A percentile compares a stretch with the other conserved stretches of the same genome.
Evolutionary conservation across 2,113 vertebrate species (phyloP).

Genomic region (Cheilinus undulatus): DNA sequence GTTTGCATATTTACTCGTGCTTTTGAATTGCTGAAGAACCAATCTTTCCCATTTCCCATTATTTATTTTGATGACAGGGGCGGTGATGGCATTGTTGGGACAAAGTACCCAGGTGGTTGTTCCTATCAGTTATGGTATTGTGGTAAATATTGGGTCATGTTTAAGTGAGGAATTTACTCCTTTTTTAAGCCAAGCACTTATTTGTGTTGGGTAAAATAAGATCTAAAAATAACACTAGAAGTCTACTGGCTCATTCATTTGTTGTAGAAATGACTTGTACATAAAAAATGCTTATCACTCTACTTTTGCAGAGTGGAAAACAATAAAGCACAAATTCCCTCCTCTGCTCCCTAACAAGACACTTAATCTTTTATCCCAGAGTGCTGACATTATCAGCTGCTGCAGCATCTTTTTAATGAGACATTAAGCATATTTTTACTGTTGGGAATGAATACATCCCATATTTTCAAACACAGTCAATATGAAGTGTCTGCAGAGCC

Average conservation of each 20-base stretch:
- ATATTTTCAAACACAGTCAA: constrained; percentile 7
- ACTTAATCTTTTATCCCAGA: neutral
- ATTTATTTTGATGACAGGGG: no score
- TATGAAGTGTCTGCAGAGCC: constrained; percentile 3
- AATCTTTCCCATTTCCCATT: no score
- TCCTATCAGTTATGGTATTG: no score
- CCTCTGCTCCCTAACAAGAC: constrained; percentile 1
- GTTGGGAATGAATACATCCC: constrained; percentile 17
- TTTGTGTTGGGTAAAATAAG: constrained; percentile 3
- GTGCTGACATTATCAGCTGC: neutral
- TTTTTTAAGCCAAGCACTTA: neutral
- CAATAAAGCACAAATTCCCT: neutral
- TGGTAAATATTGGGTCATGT: neutral
- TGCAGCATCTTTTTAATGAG: constrained; percentile 5
- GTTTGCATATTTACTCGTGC: no score
- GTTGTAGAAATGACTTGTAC: neutral
- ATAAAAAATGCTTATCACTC: neutral
- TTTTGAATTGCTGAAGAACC: no score
- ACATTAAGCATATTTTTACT: neutral
- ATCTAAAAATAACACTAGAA: neutral
- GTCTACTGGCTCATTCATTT: neutral
- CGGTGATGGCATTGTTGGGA: no score
- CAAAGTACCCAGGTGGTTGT: no score
- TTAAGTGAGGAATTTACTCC: neutral
- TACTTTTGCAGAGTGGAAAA: neutral